Percentiles rank a stretch among this genome's conserved stretches.
These are phyloP conservation scores for Teinopalpus imperialis DNA, from an alignment of 2,888 invertebrate species.

Conservation along the genomic window DNA sequence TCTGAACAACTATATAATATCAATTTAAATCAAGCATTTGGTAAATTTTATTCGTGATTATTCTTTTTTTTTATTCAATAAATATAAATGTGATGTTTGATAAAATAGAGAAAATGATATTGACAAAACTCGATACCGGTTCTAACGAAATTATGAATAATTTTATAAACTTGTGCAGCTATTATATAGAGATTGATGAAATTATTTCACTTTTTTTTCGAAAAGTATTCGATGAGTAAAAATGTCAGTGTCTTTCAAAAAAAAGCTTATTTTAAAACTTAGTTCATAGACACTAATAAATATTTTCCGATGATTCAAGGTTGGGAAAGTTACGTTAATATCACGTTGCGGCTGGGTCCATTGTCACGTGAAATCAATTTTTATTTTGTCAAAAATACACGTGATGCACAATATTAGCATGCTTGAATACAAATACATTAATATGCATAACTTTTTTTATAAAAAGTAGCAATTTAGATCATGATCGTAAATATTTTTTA, in stretches of 20 bases:
- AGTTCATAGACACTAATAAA: slow-evolving; percentile 39
- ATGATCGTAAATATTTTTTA: no score
- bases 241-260: slow-evolving; percentile 23
- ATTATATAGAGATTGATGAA: slow-evolving; percentile 44
- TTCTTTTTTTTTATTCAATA: no score
- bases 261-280: slow-evolving; percentile 42
- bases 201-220: slow-evolving; percentile 43
- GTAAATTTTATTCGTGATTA: no score
- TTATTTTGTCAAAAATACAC: no score
- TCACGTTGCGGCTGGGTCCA: slow-evolving; percentile 26
- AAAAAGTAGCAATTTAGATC: no score
- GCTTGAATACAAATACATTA: no score
- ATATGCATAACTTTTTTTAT: no score
- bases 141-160: slow-evolving; percentile 35
- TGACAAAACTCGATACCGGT: slow-evolving; percentile 26
- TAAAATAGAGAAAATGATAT: slow-evolving; percentile 30
- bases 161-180: slow-evolving; percentile 62
- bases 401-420: no score
- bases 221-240: slow-evolving; percentile 8
- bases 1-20: no score
- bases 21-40: not conserved
- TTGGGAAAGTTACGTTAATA: slow-evolving; percentile 46
- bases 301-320: slow-evolving; percentile 44
- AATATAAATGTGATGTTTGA: not conserved
- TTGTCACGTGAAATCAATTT: no score